Conservation (phyloP, 2,888 invertebrate species). For the Agriopis aurantiaria region DNA sequence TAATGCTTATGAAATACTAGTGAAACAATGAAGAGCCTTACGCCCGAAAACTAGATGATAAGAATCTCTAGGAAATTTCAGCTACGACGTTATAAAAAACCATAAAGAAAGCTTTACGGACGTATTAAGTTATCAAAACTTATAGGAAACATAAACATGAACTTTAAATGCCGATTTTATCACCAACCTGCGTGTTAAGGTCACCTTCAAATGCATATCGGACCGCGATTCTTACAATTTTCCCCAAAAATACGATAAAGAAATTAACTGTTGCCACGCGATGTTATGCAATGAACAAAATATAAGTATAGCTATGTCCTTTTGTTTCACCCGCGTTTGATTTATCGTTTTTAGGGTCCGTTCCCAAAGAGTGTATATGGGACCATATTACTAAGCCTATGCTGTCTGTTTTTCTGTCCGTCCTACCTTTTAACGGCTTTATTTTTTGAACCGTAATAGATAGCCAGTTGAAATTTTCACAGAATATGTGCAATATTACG, state of each 20-base stretch:
- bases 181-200: conserved; percentile 19
- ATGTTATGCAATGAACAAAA: background rate
- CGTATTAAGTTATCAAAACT: conserved; percentile 5
- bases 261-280: conserved; percentile 10
- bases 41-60: too few relatives aligned
- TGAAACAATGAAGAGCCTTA: too few relatives aligned
- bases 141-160: conserved; percentile 1
- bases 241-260: background rate
- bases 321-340: background rate
- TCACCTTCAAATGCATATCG: conserved; percentile 6
- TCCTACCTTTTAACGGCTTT: too few relatives aligned
- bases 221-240: conserved; percentile 16
- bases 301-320: background rate
- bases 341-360: background rate
- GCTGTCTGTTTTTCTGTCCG: too few relatives aligned
- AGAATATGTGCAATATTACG: too few relatives aligned
- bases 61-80: too few relatives aligned
- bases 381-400: too few relatives aligned
- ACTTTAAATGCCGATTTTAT: conserved; percentile 19
- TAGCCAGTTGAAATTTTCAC: too few relatives aligned
- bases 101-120: background rate
- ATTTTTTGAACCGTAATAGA: too few relatives aligned
- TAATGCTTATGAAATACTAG: too few relatives aligned
- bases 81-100: background rate
- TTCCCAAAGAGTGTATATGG: too few relatives aligned